Evolutionary conservation across 2,797 vertebrate species (phyloP), one percentile per base, ranked within the genome.

Genomic region (Menidia menidia): DNA sequence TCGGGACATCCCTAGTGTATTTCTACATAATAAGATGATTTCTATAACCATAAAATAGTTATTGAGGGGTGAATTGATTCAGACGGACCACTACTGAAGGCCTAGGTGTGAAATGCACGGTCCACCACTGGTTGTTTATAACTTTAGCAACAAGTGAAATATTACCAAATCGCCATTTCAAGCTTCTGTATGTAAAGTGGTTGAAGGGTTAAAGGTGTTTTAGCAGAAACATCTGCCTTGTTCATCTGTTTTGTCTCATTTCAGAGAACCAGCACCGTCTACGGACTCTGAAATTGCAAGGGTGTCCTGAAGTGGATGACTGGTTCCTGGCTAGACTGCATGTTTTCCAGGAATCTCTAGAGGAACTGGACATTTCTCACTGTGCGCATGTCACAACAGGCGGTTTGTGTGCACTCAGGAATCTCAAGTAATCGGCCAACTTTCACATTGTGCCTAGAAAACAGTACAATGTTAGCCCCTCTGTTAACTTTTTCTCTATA

Each of bases 261-360:
- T 51, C 60, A 97, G 96, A 89, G 64, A 33, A 13, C 2, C 92
- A 97, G 54, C 66, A 1, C 1, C 71, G 63, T 7, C 78, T 97
- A 64, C 87, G 80, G 25, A 89, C 85, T n/a, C 87, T 98, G 53
- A 92, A 81, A 0, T 75, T 98, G 31, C 89, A 80, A 70, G 74
- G 81, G 7, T 98, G 97, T 77, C 89, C 92, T 51, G 78, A 95
- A 10, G 73, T 98, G 10, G 95, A 97, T 0, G 95, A 96, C 89
- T 98, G 97, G 96, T 94, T 93, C 61, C 88, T 98, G 33, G 77
- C 90, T 33, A 89, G 89, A 14, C 93, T 98, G 50, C 82, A 97
- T 10, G 4, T 83, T 0, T 94, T 97, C 30, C 78, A 91, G 15
- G 80, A 85, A 65, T 93, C 87, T 0, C 75, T 98, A 65, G 82